Base-by-base conservation (phyloP, 2,113 vertebrate genomes). In the Pardalotus punctatus region DNA sequence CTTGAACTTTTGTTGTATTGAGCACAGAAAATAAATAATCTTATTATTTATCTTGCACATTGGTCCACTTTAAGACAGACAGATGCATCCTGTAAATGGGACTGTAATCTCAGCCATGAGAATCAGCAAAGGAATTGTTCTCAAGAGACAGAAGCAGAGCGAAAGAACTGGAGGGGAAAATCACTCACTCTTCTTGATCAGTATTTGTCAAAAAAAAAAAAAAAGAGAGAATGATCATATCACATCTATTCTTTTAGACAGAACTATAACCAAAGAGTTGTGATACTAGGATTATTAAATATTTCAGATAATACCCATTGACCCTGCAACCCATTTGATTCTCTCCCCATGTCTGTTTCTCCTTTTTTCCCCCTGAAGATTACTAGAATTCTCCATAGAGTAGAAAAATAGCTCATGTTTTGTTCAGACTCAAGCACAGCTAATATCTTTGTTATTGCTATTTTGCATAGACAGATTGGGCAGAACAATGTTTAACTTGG, bases 41-140 rank as follows among this genome's bases (percentile, higher is more conserved):
- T 82, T 87, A 16, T 33, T 93, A 56, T 93, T 96, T 95, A 57
- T 90, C 81, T 93, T 88, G 12, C 67, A 67, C 38, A 45, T 57
- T 74, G 60, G 72, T 51, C 43, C 76, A 60, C 64, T 96, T 86
- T 57, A 45, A 71, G 57, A 56, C 58, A 83, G 85, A 73, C 11
- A 83, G 88, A 81, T 60, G 36, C 56, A 71, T 88, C 71, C 84
- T 86, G 40, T 83, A 95, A 78, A 84, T 83, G 24, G 85, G 51
- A 62, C 56, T 4, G 1, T 81, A 95, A 95, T 94, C 90, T 94
- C 88, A 65, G 69, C 69, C 51, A 51, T 2, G 27, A 65, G 78
- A 94, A 91, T 95, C 70, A 56, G 69, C 79, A 94, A 71, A 97
- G 76, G 76, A 92, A 93, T 83, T 65, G 76, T 38, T 94, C 92